Percentiles rank a stretch among this genome's conserved stretches.
phyloP scores from a whole-genome alignment of 30 jellyfish, hydroid and myxozoan genomes.

The Sanderia malayensis region DNA sequence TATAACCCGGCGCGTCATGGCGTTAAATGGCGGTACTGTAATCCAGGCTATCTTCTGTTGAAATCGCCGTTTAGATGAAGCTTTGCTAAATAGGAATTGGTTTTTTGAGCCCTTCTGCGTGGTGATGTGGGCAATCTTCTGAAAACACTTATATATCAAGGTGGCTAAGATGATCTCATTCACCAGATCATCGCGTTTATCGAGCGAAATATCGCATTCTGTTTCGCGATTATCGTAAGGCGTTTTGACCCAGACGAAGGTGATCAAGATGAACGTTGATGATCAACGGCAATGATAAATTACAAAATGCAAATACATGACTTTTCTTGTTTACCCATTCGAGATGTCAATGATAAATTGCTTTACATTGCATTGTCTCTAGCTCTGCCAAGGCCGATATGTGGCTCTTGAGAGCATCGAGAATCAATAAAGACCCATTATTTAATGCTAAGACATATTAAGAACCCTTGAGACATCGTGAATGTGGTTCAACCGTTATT shows the following conservation, averaged over 20 bases:
- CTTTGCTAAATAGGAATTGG: not conserved
- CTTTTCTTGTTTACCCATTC: too few relatives aligned
- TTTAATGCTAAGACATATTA: too few relatives aligned
- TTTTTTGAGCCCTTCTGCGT: too few relatives aligned
- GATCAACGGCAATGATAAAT: not conserved
- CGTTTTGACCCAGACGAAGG: constrained; percentile 9
- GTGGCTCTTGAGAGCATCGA: too few relatives aligned
- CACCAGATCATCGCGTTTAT: constrained; percentile 4
- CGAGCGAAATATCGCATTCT: constrained; percentile 15
- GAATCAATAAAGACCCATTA: too few relatives aligned
- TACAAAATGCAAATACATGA: too few relatives aligned
- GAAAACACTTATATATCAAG: constrained; percentile 24
- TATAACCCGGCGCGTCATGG: constrained; percentile 11
- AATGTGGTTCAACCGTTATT: too few relatives aligned
- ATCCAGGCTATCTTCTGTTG: not conserved
- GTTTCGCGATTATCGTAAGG: not conserved
- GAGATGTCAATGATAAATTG: too few relatives aligned
- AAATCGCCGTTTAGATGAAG: not conserved
- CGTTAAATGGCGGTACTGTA: constrained; percentile 4
- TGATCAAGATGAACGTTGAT: not conserved
- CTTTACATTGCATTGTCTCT: too few relatives aligned
- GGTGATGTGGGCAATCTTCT: too few relatives aligned
- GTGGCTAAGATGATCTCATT: constrained; percentile 24
- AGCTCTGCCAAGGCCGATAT: too few relatives aligned
- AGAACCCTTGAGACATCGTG: too few relatives aligned